Conservation (phyloP, 2,888 invertebrate genomes). For the Portevinia maculata region DNA sequence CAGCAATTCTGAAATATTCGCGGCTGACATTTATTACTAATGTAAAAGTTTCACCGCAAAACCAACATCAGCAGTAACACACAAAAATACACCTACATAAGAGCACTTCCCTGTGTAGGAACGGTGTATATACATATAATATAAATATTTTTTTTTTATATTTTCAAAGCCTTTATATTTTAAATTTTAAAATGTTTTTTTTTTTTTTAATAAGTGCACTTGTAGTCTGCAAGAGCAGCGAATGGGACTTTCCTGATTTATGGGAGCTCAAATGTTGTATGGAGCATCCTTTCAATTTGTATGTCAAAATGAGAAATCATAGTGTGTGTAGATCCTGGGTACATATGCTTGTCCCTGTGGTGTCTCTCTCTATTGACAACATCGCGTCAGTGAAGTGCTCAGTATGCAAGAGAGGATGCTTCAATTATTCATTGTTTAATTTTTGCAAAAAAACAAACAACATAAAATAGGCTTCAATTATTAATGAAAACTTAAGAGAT, state of each 20-base stretch:
- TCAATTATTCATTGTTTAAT: slow-evolving; percentile 57
- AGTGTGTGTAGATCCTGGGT: neutral
- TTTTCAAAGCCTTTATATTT: neutral
- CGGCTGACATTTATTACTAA: slow-evolving; percentile 66
- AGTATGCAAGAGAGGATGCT: slow-evolving; percentile 11
- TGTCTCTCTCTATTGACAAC: slow-evolving; percentile 60
- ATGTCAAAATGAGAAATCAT: slow-evolving; percentile 52
- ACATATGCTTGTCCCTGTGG: slow-evolving; percentile 9
- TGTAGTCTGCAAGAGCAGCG: slow-evolving; percentile 6
- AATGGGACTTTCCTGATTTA: slow-evolving; percentile 19
- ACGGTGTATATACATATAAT: neutral
- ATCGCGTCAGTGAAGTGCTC: slow-evolving; percentile 30
- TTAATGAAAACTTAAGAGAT: slow-evolving; percentile 27
- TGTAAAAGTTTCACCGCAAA: slow-evolving; percentile 63
- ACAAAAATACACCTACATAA: slow-evolving; percentile 9
- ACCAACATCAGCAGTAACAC: slow-evolving; percentile 54
- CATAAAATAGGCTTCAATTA: slow-evolving; percentile 26
- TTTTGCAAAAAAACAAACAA: slow-evolving; percentile 5
- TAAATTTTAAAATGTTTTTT: slow-evolving; percentile 38
- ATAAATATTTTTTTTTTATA: slow-evolving; percentile 31
- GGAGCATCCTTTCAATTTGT: slow-evolving; percentile 54
- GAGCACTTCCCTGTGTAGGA: neutral
- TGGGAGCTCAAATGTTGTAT: slow-evolving; percentile 26
- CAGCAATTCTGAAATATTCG: slow-evolving; percentile 62
- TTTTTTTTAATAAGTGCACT: slow-evolving; percentile 46